Evolutionary conservation across 2,888 invertebrate genomes (phyloP), one percentile per base, ranked within the genome.

Genomic region (Dryococelus australis): DNA sequence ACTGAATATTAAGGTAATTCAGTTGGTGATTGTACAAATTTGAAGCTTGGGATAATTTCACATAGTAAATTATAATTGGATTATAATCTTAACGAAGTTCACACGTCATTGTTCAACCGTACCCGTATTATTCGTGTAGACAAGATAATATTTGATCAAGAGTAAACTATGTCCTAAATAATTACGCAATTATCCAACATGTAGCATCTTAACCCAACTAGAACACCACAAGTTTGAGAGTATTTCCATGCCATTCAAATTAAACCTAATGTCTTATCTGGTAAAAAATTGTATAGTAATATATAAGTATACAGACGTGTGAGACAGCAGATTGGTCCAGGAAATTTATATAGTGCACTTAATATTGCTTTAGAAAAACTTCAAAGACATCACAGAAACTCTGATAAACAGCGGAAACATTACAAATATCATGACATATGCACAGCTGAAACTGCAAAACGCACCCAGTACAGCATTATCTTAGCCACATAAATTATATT

Each of bases 311-410:
- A 65, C 65, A 65, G 65, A 0, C n/a, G 65, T 16, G 2, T 16
- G n/a, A 65, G 65, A 65, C 8, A 65, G 6, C 65, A 65, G 65
- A 24, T 65, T 65, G 65, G 65, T 65, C 65, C 65, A 65, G 65
- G 65, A 65, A 65, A n/a, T 24, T 24, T 65, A 20, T 24, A 65
- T 65, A 65, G 65, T 65, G 65, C 65, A 65, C 65, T 65, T 65
- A 16, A 65, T 65, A 65, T 65, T 65, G 65, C 65, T 65, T 65
- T 65, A 65, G 65, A 65, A 65, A 65, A 65, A 65, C 65, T 65
- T 65, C 65, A 20, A 51, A 51, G 65, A 24, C 65, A 65, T 65
- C 65, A 65, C 65, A 65, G n/a, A 65, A 16, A 20, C 16, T 65
- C 65, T 65, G 65, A 65, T 6, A 65, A 65, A 65, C n/a, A 65